Conservation (phyloP, 2,797 vertebrate species). For the Eulemur rubriventer region DNA sequence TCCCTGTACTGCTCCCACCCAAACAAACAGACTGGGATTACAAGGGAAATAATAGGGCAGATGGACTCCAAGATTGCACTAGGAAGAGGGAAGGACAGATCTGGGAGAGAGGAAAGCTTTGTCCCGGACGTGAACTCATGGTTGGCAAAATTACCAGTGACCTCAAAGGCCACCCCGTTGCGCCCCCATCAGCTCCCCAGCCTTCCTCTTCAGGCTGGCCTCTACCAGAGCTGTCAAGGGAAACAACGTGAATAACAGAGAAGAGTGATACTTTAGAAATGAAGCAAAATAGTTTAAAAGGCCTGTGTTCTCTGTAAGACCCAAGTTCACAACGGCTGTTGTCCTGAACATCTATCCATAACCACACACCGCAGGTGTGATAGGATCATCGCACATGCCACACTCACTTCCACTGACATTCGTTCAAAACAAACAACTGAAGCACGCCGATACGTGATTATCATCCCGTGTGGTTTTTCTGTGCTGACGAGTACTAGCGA, state of each 20-base stretch:
- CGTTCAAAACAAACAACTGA: not conserved
- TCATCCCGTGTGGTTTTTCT: not conserved
- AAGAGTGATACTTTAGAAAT: not conserved
- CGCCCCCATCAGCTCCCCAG: not conserved
- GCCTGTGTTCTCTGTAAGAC: fast-evolving
- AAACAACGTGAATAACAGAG: not conserved
- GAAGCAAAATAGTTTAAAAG: not conserved
- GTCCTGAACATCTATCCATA: not conserved
- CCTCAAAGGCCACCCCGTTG: fast-evolving
- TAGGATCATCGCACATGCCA: not conserved
- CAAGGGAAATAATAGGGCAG: not conserved
- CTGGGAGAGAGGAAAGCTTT: not conserved
- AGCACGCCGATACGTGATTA: not conserved
- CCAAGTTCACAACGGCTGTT: not conserved
- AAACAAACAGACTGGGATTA: not conserved
- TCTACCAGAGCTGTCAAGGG: not conserved
- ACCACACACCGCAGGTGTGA: not conserved
- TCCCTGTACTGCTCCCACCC: too few relatives aligned
- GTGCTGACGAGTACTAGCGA: not conserved
- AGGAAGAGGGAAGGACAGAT: not conserved
- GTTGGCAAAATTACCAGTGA: not conserved
- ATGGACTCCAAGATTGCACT: not conserved
- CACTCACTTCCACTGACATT: not conserved
- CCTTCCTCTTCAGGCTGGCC: not conserved
- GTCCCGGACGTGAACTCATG: not conserved